Evolutionary conservation across 2,888 invertebrate genomes (phyloP).

Genomic region (Psylliodes chrysocephalus): DNA sequence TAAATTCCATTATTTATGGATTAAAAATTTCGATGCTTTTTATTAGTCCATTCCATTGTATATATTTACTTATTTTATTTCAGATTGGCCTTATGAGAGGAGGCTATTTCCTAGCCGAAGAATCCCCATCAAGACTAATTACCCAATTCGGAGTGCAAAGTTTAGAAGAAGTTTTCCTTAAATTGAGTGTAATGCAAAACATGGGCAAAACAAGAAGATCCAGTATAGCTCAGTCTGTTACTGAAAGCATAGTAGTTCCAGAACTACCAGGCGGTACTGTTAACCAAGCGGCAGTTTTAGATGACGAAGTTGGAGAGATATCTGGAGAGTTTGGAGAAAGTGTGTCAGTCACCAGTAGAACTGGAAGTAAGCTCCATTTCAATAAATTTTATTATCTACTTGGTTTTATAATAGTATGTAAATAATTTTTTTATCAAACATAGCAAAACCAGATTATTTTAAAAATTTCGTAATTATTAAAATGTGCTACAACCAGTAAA

Average conservation of each 20-base stretch:
- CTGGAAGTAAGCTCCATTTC: constrained; percentile 58
- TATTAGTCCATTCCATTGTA: no score
- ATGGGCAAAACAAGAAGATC: constrained; percentile 83
- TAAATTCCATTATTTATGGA: no score
- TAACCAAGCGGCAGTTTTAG: constrained; percentile 68
- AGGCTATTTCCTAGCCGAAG: constrained; percentile 85
- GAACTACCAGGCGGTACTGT: constrained; percentile 69
- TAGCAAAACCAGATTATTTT: no score
- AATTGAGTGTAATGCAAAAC: constrained; percentile 82
- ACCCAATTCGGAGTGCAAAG: constrained; percentile 78
- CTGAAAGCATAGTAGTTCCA: constrained; percentile 74
- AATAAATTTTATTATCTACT: not conserved
- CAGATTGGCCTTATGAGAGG: constrained; percentile 87
- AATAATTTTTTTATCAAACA: no score
- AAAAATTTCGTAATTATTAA: no score
- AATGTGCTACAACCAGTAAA: no score
- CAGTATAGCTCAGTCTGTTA: constrained; percentile 81
- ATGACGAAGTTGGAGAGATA: constrained; percentile 79
- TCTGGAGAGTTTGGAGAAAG: constrained; percentile 90
- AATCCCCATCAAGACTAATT: constrained; percentile 78
- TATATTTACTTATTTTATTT: constrained; percentile 31
- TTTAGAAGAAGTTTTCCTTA: constrained; percentile 84
- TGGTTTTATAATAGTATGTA: no score
- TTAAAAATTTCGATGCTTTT: no score
- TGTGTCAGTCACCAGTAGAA: constrained; percentile 80